Base-by-base conservation (phyloP, 2,888 invertebrate genomes). In the Drosophila phalerata region DNA sequence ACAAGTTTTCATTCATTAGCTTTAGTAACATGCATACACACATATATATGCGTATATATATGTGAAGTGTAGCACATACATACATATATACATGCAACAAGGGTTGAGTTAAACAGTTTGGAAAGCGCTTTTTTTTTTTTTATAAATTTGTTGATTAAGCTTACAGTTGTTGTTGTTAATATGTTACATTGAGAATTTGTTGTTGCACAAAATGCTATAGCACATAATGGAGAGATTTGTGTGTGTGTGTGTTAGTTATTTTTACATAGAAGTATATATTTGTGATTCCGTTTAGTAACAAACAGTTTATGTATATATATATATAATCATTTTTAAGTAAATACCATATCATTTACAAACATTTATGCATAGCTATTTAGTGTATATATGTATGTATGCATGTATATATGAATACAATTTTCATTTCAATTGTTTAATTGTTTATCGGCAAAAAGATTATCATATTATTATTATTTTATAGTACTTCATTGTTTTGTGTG, bases 221-320 rank as follows among this genome's bases (percentile, higher is more conserved):
- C 87, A 86, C 85, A 79, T 81, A 75, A 75, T 87, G 85, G 85
- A 87, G 85, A 87, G 77, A 71, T 79, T 60, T 73, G 66, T 55
- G 51, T 64, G 19, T 61, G 22, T 73, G 66, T 57, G 47, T 64
- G 30, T 49, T 49, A 22, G 34, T 32, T 34, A 28, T 51, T 40
- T 62, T 53, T 60, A 47, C 42, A 55, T 55, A 55, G 25, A 55
- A 55, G 40, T 17, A 38, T 58, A 28, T 58, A 28, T 60, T 40
- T 40, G 17, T 57, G 47, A 57, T 47, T 47, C 57, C 47, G 66
- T 38, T 52, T 65, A 56, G 55, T 43, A 56, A 56, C 55, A 56
- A 57, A 47, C 37, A 47, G 28, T 34, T 64, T 57, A 32, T 58
- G 34, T 62, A 56, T 57, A 53, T 56, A 17, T 51, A 57, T 69